Conservation (phyloP, 2,113 vertebrate species). For the Daubentonia madagascariensis region DNA sequence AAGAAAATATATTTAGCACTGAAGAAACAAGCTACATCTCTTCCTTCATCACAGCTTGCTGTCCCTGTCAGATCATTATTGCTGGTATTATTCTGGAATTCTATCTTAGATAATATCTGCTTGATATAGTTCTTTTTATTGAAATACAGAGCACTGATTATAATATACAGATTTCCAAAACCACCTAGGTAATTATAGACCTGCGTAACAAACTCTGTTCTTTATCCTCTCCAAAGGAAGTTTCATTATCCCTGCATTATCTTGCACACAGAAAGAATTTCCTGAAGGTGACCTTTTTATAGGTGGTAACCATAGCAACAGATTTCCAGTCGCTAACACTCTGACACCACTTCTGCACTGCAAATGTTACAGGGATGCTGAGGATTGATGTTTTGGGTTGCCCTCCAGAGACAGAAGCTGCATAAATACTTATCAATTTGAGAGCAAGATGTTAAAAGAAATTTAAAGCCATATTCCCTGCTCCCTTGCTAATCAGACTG, state of each 20-base stretch:
- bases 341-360: constrained; percentile 68
- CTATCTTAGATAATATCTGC: constrained; percentile 24
- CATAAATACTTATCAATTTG: constrained; percentile 51
- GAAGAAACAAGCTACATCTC: neutral
- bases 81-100: neutral
- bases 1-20: neutral
- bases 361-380: constrained; percentile 58
- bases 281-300: constrained; percentile 89
- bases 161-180: constrained; percentile 70
- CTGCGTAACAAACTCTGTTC: constrained; percentile 82
- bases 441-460: constrained; percentile 48
- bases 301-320: constrained; percentile 86
- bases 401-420: constrained; percentile 17
- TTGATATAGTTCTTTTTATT: constrained; percentile 45
- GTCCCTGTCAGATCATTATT: neutral
- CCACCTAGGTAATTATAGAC: constrained; percentile 65
- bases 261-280: constrained; percentile 82
- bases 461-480: constrained; percentile 4
- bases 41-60: neutral
- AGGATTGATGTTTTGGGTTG: constrained; percentile 46
- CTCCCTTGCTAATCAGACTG: neutral
- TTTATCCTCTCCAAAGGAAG: constrained; percentile 84
- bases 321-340: constrained; percentile 72
- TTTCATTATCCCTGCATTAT: constrained; percentile 86
- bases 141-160: constrained; percentile 53